These are phyloP conservation scores for Pelochelys cantorii DNA, from an alignment of 2,797 vertebrate genomes.

Conservation along the genomic window DNA sequence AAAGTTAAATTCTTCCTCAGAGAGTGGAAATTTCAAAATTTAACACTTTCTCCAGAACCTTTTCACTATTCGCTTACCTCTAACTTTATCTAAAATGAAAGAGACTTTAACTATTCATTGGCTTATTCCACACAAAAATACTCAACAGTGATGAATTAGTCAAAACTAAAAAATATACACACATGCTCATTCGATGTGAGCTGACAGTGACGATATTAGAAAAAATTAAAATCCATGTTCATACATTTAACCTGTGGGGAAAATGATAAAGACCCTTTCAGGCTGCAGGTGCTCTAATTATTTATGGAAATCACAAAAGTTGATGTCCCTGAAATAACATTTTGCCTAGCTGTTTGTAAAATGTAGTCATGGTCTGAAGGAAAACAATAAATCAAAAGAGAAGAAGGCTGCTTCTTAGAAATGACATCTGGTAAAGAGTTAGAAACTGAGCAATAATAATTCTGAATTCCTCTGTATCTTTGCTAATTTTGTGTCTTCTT, in stretches of 20 bases:
- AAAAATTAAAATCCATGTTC: background rate
- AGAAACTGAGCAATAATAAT: background rate
- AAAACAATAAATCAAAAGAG: background rate
- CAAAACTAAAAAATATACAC: background rate
- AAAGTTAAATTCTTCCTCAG: background rate
- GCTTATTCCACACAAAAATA: background rate
- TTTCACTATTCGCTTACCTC: background rate
- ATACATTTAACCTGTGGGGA: background rate
- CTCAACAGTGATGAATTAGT: background rate
- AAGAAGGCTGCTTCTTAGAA: constrained; percentile 11
- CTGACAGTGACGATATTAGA: background rate
- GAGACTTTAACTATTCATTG: background rate
- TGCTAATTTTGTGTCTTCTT: background rate
- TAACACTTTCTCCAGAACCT: background rate
- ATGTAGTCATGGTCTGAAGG: background rate
- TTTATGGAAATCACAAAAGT: constrained; percentile 18
- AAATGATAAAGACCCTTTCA: background rate
- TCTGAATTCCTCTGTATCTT: background rate
- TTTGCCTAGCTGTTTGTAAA: background rate
- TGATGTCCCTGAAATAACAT: constrained; percentile 21
- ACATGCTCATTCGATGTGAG: background rate
- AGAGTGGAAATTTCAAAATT: background rate
- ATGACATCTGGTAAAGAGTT: background rate
- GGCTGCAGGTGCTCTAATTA: constrained; percentile 18
- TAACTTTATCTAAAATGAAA: background rate